A percentile compares a stretch with the other conserved stretches of the same genome.
Evolutionary conservation across 2,888 invertebrate species (phyloP).

Genomic region (Gryllus longicercus): DNA sequence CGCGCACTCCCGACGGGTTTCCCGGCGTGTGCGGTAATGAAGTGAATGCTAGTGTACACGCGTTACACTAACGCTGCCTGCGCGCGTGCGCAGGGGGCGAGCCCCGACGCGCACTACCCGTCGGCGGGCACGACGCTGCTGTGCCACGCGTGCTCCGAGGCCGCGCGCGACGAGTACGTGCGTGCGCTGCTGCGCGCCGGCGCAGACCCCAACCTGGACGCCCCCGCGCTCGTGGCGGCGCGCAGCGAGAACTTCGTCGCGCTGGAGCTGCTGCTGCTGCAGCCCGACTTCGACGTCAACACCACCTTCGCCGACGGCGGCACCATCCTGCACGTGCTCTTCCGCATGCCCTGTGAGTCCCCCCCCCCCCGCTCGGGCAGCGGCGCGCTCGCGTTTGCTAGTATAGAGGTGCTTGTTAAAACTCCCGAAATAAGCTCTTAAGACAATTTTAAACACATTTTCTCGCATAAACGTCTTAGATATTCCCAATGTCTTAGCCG

Average conservation of each 20-base stretch:
- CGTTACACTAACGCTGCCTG: too few relatives aligned
- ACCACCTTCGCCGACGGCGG: background rate
- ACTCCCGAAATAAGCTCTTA: too few relatives aligned
- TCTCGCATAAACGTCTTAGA: too few relatives aligned
- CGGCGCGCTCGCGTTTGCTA: too few relatives aligned
- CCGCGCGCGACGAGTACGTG: background rate
- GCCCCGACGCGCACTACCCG: background rate
- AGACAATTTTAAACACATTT: too few relatives aligned
- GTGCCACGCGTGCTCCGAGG: background rate
- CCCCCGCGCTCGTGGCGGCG: background rate
- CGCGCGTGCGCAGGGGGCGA: background rate
- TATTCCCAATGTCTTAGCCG: too few relatives aligned
- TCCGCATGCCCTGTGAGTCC: background rate
- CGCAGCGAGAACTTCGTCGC: background rate
- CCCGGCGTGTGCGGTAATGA: too few relatives aligned
- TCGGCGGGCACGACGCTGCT: background rate
- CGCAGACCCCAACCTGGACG: background rate
- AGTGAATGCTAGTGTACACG: too few relatives aligned
- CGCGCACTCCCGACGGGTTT: too few relatives aligned
- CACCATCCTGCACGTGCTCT: slow-evolving; percentile 3
- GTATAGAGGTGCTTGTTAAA: too few relatives aligned
- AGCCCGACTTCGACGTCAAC: background rate
- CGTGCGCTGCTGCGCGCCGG: slow-evolving; percentile 11
- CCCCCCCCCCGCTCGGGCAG: background rate
- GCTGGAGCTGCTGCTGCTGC: background rate